Percentiles rank a stretch among this genome's conserved stretches.
These are phyloP conservation scores for Spisula subtruncata DNA, from an alignment of 2,888 invertebrate species.

Conservation along the genomic window DNA sequence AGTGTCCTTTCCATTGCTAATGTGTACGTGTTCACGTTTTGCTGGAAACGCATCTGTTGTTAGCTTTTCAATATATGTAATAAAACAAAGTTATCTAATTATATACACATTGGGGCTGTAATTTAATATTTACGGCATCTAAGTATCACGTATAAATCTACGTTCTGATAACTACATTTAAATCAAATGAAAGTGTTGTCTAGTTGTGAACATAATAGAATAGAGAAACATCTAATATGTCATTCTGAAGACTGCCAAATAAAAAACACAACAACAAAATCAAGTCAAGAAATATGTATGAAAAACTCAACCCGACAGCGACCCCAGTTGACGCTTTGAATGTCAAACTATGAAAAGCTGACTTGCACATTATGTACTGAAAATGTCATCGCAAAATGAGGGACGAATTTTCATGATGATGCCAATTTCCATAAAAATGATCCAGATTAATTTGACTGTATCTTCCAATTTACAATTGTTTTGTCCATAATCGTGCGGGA, in stretches of 20 bases:
- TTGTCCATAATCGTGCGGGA: conserved; percentile 27
- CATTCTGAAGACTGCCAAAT: neutral
- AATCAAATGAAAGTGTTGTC: neutral
- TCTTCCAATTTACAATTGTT: conserved; percentile 27
- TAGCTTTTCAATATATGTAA: neutral
- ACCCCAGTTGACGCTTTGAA: conserved; percentile 1
- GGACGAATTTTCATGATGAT: conserved; percentile 30
- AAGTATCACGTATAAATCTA: neutral
- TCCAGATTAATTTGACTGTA: conserved; percentile 21
- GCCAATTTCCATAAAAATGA: conserved; percentile 37
- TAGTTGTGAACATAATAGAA: neutral
- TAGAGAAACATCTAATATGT: neutral
- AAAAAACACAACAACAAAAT: conserved; percentile 15
- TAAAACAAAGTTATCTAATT: neutral
- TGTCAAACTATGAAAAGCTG: conserved; percentile 24
- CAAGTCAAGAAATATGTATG: conserved; percentile 10
- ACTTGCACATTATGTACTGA: conserved; percentile 4
- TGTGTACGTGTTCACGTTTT: too few relatives aligned
- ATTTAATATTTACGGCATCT: neutral
- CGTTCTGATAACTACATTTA: neutral
- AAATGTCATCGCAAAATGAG: conserved; percentile 40
- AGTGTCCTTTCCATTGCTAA: too few relatives aligned
- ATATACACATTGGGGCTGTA: neutral
- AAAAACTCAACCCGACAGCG: neutral
- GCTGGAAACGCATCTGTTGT: too few relatives aligned